phyloP scores from a whole-genome alignment of 2,113 vertebrate genomes.

The Ailurus styani region DNA sequence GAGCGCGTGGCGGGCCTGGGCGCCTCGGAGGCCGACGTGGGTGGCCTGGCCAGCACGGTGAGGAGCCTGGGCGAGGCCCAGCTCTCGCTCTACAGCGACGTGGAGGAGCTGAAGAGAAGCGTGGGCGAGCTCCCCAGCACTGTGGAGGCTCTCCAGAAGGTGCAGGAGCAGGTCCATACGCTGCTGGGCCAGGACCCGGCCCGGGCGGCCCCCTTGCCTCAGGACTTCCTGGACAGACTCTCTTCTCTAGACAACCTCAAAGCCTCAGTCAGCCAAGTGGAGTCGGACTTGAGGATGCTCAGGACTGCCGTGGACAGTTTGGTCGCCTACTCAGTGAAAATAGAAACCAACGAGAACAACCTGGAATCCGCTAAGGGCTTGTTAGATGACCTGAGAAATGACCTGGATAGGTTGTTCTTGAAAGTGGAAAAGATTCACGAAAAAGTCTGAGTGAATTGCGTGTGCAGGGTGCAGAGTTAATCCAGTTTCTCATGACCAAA shows the following conservation, averaged over 20 bases:
- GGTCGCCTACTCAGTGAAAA: conserved; percentile 86
- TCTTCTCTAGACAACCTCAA: conserved; percentile 80
- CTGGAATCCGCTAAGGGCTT: conserved; percentile 83
- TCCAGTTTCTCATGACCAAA: conserved; percentile 73
- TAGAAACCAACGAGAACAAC: conserved; percentile 88
- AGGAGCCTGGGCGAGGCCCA: conserved; percentile 80
- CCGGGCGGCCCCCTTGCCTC: conserved; percentile 61
- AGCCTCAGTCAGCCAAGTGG: conserved; percentile 81
- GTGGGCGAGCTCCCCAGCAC: conserved; percentile 82
- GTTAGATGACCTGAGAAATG: conserved; percentile 84
- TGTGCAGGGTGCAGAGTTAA: conserved; percentile 43
- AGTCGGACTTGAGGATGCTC: conserved; percentile 87
- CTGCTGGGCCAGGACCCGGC: conserved; percentile 76
- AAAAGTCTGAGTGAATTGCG: conserved; percentile 60
- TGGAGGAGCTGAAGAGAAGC: conserved; percentile 80
- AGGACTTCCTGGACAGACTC: conserved; percentile 79
- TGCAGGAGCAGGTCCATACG: conserved; percentile 76
- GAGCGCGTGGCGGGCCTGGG: conserved; percentile 59
- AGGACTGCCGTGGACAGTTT: conserved; percentile 84
- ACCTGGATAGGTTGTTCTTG: conserved; percentile 83
- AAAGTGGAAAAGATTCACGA: conserved; percentile 81
- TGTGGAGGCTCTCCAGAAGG: conserved; percentile 66
- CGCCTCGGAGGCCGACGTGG: conserved; percentile 38
- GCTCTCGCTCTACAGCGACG: conserved; percentile 64
- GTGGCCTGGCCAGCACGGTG: conserved; percentile 65